Percentiles rank a stretch among this genome's conserved stretches.
Conservation (phyloP, 2,888 invertebrate genomes). For the Quadroppia sp. region DNA sequence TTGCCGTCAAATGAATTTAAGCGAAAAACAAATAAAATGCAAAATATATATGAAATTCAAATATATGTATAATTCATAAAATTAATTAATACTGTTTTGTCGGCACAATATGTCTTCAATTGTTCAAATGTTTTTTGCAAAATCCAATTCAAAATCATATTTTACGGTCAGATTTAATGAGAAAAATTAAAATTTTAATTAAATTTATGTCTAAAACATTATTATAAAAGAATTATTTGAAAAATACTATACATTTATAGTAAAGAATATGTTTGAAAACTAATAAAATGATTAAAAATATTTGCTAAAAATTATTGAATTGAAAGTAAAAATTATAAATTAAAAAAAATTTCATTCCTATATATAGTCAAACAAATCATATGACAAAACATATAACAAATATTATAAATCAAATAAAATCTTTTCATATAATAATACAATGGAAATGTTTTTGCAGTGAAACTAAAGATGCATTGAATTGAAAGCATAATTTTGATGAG, state of each 20-base stretch:
- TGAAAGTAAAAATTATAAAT: too few relatives aligned
- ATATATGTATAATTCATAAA: neutral
- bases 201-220: neutral
- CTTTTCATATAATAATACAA: too few relatives aligned
- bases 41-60: too few relatives aligned
- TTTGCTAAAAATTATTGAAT: too few relatives aligned
- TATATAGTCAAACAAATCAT: too few relatives aligned
- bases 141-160: neutral
- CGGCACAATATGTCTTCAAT: neutral
- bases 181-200: neutral
- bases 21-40: neutral
- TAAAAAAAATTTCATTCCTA: too few relatives aligned
- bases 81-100: constrained; percentile 8
- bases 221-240: neutral
- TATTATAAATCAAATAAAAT: too few relatives aligned
- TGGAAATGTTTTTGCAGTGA: too few relatives aligned
- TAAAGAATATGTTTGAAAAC: neutral
- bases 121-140: neutral
- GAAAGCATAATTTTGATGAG: too few relatives aligned
- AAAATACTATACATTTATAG: neutral
- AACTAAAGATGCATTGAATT: too few relatives aligned
- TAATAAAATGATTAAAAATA: too few relatives aligned
- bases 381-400: too few relatives aligned
- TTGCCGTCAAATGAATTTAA: neutral
- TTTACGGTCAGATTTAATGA: neutral